Conservation (phyloP, 1,140 invertebrate species). For the Brachionus manjavacas region DNA sequence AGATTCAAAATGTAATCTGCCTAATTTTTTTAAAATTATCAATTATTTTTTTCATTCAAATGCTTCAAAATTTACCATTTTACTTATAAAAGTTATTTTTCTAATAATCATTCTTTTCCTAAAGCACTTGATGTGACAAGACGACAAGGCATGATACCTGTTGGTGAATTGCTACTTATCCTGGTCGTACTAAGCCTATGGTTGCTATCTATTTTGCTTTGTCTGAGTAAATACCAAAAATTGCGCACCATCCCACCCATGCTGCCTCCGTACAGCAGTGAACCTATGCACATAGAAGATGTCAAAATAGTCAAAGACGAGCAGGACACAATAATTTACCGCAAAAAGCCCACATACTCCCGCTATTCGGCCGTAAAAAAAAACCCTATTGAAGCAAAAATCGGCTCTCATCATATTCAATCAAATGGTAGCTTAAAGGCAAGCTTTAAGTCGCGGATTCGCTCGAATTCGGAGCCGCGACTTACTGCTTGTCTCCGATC, state of each 20-base stretch:
- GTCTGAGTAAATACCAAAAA: conserved; percentile 37
- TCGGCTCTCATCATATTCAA: not conserved
- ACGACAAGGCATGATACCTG: not conserved
- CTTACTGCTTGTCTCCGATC: not conserved
- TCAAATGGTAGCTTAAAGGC: not conserved
- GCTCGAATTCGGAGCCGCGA: not conserved
- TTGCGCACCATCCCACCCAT: conserved; percentile 21
- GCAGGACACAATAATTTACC: conserved; percentile 25
- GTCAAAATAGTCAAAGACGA: conserved; percentile 30
- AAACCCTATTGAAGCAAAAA: not conserved
- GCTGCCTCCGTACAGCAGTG: conserved; percentile 2
- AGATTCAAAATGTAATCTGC: not conserved
- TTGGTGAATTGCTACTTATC: not conserved
- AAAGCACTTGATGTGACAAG: not conserved
- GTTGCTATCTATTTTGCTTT: conserved; percentile 13
- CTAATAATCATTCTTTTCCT: not conserved
- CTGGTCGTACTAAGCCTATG: not conserved
- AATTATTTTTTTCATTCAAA: no score
- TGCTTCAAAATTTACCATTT: no score
- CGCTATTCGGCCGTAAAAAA: not conserved
- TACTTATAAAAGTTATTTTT: no score
- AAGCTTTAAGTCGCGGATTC: not conserved
- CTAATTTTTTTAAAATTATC: not conserved
- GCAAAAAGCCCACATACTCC: not conserved
- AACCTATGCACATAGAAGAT: conserved; percentile 38